Percentiles rank a stretch among this genome's conserved stretches.
Evolutionary conservation across 2,888 invertebrate species (phyloP).

Genomic region (Pediacus dermestoides): DNA sequence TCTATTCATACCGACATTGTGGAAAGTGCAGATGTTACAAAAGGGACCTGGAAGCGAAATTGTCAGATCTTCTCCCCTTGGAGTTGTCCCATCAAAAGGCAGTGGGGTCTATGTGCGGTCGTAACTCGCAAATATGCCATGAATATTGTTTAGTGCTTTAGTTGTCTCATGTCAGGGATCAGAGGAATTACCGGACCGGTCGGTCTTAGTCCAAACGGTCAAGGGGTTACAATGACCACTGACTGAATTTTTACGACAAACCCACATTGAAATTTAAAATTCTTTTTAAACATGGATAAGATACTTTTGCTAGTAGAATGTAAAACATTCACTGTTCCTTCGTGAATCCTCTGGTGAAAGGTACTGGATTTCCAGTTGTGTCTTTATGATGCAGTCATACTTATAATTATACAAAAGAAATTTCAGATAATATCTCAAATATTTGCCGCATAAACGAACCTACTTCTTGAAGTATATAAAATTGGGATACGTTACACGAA

Average conservation of each 20-base stretch:
- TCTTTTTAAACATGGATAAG: too few relatives aligned
- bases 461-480: too few relatives aligned
- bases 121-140: conserved; percentile 30
- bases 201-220: conserved; percentile 13
- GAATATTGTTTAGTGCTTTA: conserved; percentile 28
- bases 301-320: too few relatives aligned
- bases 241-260: conserved; percentile 11
- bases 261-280: conserved; percentile 5
- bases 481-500: too few relatives aligned
- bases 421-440: too few relatives aligned
- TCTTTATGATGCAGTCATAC: too few relatives aligned
- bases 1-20: too few relatives aligned
- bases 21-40: conserved; percentile 1
- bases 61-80: conserved; percentile 18
- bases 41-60: conserved; percentile 12
- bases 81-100: conserved; percentile 29
- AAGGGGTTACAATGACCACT: conserved; percentile 17
- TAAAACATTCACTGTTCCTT: too few relatives aligned
- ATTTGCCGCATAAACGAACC: too few relatives aligned
- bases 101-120: conserved; percentile 25
- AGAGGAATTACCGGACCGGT: conserved; percentile 12
- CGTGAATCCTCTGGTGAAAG: too few relatives aligned
- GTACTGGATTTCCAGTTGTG: too few relatives aligned
- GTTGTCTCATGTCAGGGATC: conserved; percentile 7
- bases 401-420: too few relatives aligned